Evolutionary conservation across 2,888 invertebrate species (phyloP).

Genomic region (Spisula subtruncata): DNA sequence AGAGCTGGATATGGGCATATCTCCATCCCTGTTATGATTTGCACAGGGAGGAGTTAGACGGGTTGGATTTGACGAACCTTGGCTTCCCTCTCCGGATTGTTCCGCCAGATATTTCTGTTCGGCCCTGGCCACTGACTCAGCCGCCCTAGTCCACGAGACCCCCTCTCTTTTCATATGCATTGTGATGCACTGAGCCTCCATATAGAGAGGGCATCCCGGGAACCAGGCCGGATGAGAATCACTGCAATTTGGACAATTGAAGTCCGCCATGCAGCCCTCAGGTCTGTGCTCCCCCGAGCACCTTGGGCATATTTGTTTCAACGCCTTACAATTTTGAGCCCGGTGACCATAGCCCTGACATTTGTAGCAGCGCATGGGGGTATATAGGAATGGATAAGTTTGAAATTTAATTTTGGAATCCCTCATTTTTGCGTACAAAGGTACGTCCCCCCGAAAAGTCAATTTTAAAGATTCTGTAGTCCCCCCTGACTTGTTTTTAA

Average conservation of each 20-base stretch:
- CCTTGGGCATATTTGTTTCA: not conserved
- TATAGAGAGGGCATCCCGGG: not conserved
- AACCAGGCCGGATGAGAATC: not conserved
- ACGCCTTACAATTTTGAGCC: not conserved
- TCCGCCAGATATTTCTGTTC: not conserved
- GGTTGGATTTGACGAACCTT: no score
- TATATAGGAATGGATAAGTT: not conserved
- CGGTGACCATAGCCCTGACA: not conserved
- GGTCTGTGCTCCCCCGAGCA: not conserved
- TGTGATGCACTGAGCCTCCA: not conserved
- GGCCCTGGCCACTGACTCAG: not conserved
- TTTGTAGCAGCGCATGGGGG: not conserved
- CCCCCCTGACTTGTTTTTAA: no score
- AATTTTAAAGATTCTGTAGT: no score
- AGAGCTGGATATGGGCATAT: no score
- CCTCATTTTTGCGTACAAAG: no score
- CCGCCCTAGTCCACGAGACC: not conserved
- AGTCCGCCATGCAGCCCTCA: not conserved
- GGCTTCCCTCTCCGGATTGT: no score
- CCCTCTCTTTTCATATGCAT: not conserved
- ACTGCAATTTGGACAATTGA: not conserved
- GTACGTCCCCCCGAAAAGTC: no score
- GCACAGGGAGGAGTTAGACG: no score
- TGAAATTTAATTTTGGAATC: not conserved
- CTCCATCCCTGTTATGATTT: no score